phyloP scores from a whole-genome alignment of 2,113 vertebrate genomes.

The Phocoena sinus region DNA sequence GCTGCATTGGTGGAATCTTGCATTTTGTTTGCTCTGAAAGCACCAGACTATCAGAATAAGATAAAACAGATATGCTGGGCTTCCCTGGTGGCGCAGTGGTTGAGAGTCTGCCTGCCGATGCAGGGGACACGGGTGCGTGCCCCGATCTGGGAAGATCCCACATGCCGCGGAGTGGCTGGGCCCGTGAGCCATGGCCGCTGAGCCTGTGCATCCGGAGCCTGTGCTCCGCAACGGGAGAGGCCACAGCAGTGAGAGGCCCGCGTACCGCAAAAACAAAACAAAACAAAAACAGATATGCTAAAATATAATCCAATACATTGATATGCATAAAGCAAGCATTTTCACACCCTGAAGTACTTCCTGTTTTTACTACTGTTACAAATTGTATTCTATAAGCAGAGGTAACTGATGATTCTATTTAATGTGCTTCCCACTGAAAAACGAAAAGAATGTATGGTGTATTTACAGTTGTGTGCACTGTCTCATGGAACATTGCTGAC shows the following conservation, averaged over 20 bases:
- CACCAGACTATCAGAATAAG: neutral
- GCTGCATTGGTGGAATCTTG: neutral
- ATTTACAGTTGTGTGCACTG: neutral
- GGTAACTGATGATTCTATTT: neutral
- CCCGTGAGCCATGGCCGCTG: too few relatives aligned
- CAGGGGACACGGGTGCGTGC: too few relatives aligned
- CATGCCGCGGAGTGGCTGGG: too few relatives aligned
- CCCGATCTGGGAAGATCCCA: too few relatives aligned
- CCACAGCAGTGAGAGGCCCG: too few relatives aligned
- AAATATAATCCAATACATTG: neutral
- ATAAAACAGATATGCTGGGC: neutral
- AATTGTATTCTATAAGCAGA: neutral
- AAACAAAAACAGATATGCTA: neutral
- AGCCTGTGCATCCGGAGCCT: too few relatives aligned
- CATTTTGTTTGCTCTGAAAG: neutral
- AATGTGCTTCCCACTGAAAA: neutral
- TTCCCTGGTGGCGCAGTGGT: too few relatives aligned
- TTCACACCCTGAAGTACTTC: neutral
- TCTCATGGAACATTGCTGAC: neutral
- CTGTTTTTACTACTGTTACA: neutral
- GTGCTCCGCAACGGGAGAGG: too few relatives aligned
- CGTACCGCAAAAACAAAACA: too few relatives aligned
- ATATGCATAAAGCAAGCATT: neutral
- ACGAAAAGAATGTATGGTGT: neutral
- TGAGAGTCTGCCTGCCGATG: too few relatives aligned